A percentile compares a stretch with the other conserved stretches of the same genome.
phyloP scores from a whole-genome alignment of 2,113 vertebrate genomes.

The Epinephelus cyanopodus region DNA sequence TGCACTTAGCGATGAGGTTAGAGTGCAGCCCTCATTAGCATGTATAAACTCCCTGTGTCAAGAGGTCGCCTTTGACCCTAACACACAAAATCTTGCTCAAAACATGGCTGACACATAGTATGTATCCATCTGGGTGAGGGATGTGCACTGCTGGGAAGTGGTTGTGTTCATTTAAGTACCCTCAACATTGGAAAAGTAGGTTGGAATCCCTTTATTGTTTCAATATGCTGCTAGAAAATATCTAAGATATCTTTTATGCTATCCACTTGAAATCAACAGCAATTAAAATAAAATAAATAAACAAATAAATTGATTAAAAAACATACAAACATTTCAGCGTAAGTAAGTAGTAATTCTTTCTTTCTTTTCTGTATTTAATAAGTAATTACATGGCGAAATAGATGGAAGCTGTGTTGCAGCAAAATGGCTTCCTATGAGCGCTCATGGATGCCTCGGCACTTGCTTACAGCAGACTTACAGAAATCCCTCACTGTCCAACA shows the following conservation, averaged over 20 bases:
- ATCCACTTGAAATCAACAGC: background rate
- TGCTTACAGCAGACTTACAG: constrained; percentile 55
- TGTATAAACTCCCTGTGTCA: constrained; percentile 79
- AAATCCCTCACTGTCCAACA: constrained; percentile 49
- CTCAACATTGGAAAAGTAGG: background rate
- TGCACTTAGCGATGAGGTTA: constrained; percentile 76
- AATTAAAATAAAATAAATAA: background rate
- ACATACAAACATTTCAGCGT: background rate
- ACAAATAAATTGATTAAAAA: background rate
- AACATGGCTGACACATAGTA: constrained; percentile 70
- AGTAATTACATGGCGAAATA: background rate
- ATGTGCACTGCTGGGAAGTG: constrained; percentile 25
- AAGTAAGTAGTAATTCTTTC: background rate
- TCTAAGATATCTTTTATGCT: background rate
- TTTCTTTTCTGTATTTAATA: background rate
- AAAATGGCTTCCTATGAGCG: constrained; percentile 26
- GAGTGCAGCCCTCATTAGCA: constrained; percentile 80
- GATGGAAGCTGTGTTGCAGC: constrained; percentile 3
- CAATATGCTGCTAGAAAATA: background rate
- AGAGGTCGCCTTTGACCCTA: constrained; percentile 82
- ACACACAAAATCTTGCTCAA: constrained; percentile 66
- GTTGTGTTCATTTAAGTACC: background rate
- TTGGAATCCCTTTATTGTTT: background rate
- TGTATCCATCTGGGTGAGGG: constrained; percentile 50
- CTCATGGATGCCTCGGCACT: constrained; percentile 20